Evolutionary conservation across 2,113 vertebrate genomes (phyloP).

Genomic region (Tiliqua scincoides): DNA sequence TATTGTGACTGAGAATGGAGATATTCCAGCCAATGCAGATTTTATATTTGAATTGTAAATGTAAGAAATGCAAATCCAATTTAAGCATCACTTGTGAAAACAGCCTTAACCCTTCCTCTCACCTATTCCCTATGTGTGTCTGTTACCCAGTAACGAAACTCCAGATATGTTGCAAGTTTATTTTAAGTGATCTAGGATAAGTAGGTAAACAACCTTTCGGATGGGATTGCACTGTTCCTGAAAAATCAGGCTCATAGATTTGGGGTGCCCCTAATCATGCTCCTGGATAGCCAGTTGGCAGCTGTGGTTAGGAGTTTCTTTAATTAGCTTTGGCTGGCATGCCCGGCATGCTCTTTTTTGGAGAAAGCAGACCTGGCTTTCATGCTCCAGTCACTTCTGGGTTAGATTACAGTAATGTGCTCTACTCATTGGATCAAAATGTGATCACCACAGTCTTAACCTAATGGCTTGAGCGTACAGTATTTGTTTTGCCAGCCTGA

Average conservation of each 20-base stretch:
- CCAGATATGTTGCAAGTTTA: background rate
- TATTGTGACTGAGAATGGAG: background rate
- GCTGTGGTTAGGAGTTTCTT: background rate
- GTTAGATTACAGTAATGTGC: background rate
- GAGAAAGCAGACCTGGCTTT: background rate
- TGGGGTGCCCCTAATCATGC: background rate
- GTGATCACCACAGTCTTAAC: background rate
- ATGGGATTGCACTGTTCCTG: background rate
- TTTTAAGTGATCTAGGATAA: background rate
- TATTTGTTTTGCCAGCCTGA: background rate
- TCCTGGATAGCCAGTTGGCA: background rate
- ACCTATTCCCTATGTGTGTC: background rate
- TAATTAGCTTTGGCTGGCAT: background rate
- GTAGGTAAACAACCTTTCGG: background rate
- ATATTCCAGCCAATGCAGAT: background rate
- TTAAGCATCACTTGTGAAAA: background rate
- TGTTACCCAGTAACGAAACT: background rate
- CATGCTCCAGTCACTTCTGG: background rate
- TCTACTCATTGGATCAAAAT: background rate
- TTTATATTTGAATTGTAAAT: slow-evolving; percentile 9
- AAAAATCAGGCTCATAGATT: background rate
- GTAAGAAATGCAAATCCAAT: background rate
- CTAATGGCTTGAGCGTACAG: too few relatives aligned
- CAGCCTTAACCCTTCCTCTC: background rate
- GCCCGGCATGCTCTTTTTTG: too few relatives aligned